Evolutionary conservation across 2,113 vertebrate species (phyloP), one percentile per base, ranked within the genome.

Genomic region (Lasiurus cinereus): DNA sequence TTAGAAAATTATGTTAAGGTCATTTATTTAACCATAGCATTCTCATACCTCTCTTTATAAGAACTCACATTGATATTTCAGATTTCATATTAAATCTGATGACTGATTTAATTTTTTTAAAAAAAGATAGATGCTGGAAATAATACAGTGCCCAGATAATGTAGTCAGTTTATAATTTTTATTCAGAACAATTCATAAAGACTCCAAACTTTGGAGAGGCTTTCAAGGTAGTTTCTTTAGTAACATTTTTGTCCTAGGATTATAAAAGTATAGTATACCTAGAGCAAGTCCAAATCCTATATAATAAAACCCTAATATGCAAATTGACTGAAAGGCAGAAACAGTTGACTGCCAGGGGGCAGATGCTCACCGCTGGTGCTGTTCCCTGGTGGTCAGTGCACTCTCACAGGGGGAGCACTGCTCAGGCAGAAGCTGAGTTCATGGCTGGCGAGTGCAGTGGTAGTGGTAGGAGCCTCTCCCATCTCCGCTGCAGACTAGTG

Each of bases 141-240:
- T 79, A 86, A 59, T 79, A 46, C 52, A 36, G 21, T 77, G 72
- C 27, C 12, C 48, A 64, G 15, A 19, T 77, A 76, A 69, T 96
- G 29, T 73, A 66, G 39, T 94, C 29, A 86, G 12, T 69, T 90
- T 96, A 70, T 14, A 87, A 13, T 88, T 83, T 94, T 88, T 84
- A 96, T 97, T 92, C 36, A 85, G 10, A 74, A 69, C 50, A 94
- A 78, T 95, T 73, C 77, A 19, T 54, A 77, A 79, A 62, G 67
- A 62, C 29, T 78, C 48, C 73, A 54, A 87, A 84, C 18, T 83
- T 90, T 59, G 29, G 48, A 89, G 54, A 78, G 12, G 15, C 24
- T 90, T 89, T 39, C n/a, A 83, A 36, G 29, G 24, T 93, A 59
- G 46, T 86, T 85, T 93, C 29, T 91, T 82, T 59, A 91, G 73